These are phyloP conservation scores for Gymnocheta viridis DNA, from an alignment of 2,888 invertebrate species.

Conservation along the genomic window DNA sequence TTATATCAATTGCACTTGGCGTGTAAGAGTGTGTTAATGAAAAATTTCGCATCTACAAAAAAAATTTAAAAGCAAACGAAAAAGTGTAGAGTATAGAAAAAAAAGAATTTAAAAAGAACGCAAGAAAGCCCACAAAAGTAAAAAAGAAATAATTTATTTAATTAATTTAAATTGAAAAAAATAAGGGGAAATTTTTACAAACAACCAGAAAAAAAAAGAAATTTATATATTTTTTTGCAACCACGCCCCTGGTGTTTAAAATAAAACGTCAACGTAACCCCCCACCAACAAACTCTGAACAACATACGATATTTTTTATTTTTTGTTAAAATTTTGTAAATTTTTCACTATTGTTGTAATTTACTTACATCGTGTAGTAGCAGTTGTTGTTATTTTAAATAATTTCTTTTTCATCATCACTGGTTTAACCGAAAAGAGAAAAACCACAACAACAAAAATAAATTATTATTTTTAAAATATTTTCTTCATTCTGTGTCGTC, in stretches of 20 bases:
- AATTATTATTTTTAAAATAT: conserved; percentile 11
- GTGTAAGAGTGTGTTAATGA: conserved; percentile 60
- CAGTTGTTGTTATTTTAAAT: conserved; percentile 7
- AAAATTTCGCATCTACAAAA: conserved; percentile 43
- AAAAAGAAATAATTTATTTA: conserved; percentile 7
- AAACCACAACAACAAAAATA: conserved; percentile 7
- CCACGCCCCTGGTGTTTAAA: conserved; percentile 63
- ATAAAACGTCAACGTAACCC: conserved; percentile 29
- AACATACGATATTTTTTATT: background rate
- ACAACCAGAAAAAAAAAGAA: conserved; percentile 10
- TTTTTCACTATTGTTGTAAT: conserved; percentile 14
- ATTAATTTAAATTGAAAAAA: conserved; percentile 10
- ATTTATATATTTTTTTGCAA: conserved; percentile 26
- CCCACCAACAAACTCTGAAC: conserved; percentile 14
- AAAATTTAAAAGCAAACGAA: conserved; percentile 12
- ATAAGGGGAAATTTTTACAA: conserved; percentile 14
- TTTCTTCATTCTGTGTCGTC: conserved; percentile 48
- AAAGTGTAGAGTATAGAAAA: conserved; percentile 21
- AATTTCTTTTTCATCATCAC: conserved; percentile 21
- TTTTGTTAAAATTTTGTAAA: conserved; percentile 13
- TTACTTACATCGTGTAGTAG: background rate
- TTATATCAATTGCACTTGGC: conserved; percentile 40
- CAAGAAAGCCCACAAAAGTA: conserved; percentile 5
- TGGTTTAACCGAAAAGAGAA: conserved; percentile 8
- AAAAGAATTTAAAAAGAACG: conserved; percentile 19